Evolutionary conservation across 1,140 invertebrate species (phyloP).

Genomic region (Macrosteles quadrilineatus): DNA sequence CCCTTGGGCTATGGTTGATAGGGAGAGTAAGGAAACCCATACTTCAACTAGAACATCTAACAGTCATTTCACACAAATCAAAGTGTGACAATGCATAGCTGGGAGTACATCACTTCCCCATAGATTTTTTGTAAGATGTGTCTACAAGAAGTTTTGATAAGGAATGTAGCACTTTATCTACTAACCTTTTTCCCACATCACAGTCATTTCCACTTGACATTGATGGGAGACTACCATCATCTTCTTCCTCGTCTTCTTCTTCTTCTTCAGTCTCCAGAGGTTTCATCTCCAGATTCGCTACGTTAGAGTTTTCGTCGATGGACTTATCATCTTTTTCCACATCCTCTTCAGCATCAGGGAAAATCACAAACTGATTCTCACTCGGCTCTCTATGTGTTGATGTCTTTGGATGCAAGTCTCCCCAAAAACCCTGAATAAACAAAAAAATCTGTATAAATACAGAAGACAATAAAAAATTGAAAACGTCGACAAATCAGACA

Average conservation of each 20-base stretch:
- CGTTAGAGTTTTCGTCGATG: slow-evolving; percentile 40
- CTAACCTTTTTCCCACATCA: slow-evolving; percentile 44
- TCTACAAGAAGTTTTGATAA: too few species aligned
- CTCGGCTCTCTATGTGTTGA: slow-evolving; percentile 42
- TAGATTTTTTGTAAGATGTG: too few species aligned
- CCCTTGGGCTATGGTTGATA: too few species aligned
- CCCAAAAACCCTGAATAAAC: slow-evolving; percentile 35
- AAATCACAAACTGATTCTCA: slow-evolving; percentile 52
- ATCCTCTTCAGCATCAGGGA: slow-evolving; percentile 50
- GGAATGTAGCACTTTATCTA: too few species aligned
- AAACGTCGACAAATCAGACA: too few species aligned
- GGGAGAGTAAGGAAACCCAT: too few species aligned
- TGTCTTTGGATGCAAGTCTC: slow-evolving; percentile 32
- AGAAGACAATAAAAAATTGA: too few species aligned
- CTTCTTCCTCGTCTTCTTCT: slow-evolving; percentile 32
- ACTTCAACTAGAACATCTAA: too few species aligned
- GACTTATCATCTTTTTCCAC: slow-evolving; percentile 28
- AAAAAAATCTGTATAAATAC: too few species aligned
- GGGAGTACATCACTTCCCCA: too few species aligned
- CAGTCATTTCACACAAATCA: too few species aligned
- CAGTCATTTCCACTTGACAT: slow-evolving; percentile 40
- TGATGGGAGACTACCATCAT: not conserved
- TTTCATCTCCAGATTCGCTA: slow-evolving; percentile 1
- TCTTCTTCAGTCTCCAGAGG: not conserved
- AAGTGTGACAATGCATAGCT: too few species aligned